These are phyloP conservation scores for Coptodon rendalli DNA, from an alignment of 2,113 vertebrate species.

Conservation along the genomic window DNA sequence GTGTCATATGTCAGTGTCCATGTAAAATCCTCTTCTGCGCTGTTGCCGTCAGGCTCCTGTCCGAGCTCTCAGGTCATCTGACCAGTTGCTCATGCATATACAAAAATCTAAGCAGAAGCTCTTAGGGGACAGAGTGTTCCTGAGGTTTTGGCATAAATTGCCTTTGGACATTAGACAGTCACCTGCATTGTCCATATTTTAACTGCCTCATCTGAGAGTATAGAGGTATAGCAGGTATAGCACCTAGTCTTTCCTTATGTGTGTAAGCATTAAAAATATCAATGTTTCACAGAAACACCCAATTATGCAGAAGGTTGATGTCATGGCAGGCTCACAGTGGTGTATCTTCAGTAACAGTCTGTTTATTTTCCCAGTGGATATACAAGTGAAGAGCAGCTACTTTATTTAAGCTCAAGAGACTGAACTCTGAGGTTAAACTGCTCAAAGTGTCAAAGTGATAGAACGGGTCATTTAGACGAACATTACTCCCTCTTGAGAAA, in stretches of 20 bases:
- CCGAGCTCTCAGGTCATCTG: background rate
- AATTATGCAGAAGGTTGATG: background rate
- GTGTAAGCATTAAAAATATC: background rate
- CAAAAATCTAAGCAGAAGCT: background rate
- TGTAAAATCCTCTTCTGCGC: slow-evolving; percentile 33
- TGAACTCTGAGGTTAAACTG: background rate
- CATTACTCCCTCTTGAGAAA: background rate
- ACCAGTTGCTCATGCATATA: background rate
- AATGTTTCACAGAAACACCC: background rate
- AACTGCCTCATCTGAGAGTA: background rate
- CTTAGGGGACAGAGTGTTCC: background rate
- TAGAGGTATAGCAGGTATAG: background rate
- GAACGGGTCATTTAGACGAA: background rate
- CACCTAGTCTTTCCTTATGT: background rate
- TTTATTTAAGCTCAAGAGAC: background rate
- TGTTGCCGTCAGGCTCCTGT: slow-evolving; percentile 23
- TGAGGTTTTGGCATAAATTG: background rate
- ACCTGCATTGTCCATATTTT: background rate
- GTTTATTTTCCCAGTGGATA: background rate
- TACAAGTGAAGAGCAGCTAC: background rate
- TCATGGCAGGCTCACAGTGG: background rate
- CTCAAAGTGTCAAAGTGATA: background rate
- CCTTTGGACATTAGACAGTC: background rate
- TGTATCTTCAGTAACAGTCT: background rate
- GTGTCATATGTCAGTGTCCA: background rate